phyloP scores from a whole-genome alignment of 2,113 vertebrate genomes.

The Mirounga angustirostris region DNA sequence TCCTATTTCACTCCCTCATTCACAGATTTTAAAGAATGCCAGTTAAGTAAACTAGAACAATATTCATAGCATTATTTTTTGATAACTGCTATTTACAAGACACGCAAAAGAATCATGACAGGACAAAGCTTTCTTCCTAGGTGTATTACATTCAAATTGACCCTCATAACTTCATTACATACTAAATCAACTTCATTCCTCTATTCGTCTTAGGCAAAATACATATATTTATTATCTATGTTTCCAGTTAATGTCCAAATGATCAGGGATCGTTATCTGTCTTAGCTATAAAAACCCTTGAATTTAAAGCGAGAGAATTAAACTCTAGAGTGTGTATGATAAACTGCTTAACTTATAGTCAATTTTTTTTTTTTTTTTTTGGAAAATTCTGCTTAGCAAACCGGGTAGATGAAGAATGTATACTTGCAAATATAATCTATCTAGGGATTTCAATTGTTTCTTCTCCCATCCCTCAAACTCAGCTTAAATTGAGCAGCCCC shows the following conservation, averaged over 20 bases:
- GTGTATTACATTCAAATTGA: constrained; percentile 6
- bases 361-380: background rate
- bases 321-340: background rate
- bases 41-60: constrained; percentile 34
- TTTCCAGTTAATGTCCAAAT: background rate
- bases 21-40: background rate
- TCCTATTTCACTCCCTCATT: constrained; percentile 1
- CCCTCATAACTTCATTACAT: background rate
- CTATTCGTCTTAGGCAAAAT: background rate
- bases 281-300: background rate
- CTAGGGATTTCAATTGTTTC: constrained; percentile 65
- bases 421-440: constrained; percentile 49
- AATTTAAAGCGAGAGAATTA: constrained; percentile 43
- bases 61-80: background rate
- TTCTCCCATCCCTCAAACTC: constrained; percentile 26
- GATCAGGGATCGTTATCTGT: background rate
- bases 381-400: background rate
- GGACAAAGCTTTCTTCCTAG: background rate
- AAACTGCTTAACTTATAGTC: background rate
- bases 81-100: constrained; percentile 47
- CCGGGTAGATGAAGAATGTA: background rate
- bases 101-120: background rate
- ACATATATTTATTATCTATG: background rate
- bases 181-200: constrained; percentile 14
- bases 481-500: constrained; percentile 74